These are phyloP conservation scores for Ruditapes philippinarum DNA, from an alignment of 1,140 invertebrate species.

Conservation along the genomic window DNA sequence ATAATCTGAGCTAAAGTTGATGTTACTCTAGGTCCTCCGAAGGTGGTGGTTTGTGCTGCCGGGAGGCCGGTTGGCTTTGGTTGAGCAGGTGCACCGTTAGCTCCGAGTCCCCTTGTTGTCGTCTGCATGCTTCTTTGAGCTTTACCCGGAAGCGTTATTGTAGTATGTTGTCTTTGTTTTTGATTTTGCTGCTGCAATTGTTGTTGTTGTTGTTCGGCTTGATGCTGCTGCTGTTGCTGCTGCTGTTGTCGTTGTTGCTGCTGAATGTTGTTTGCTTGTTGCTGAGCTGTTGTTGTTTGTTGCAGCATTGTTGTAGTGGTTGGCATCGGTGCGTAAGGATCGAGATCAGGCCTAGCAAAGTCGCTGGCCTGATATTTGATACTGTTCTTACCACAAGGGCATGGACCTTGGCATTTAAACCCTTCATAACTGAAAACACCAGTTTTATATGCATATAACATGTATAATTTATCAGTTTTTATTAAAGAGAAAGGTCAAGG, in stretches of 20 bases:
- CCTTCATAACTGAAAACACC: slow-evolving; percentile 4
- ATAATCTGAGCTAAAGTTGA: background rate
- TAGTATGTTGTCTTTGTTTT: background rate
- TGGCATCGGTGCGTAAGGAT: background rate
- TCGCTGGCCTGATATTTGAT: background rate
- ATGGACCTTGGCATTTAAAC: slow-evolving; percentile 30
- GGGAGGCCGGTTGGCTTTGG: background rate
- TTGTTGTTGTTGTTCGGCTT: too few relatives aligned
- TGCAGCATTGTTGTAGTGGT: background rate
- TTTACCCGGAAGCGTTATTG: background rate
- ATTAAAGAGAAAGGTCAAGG: too few relatives aligned
- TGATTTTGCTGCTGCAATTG: background rate
- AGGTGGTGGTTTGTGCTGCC: background rate
- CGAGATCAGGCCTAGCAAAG: background rate
- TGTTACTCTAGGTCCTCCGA: background rate
- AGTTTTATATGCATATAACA: background rate
- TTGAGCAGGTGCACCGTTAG: background rate
- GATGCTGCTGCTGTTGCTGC: background rate
- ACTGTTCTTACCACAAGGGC: slow-evolving; percentile 9
- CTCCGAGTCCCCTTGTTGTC: background rate
- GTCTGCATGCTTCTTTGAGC: background rate
- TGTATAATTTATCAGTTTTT: too few relatives aligned
- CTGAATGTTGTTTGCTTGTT: background rate
- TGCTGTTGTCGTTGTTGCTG: background rate
- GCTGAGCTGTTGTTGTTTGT: background rate